Base-by-base conservation (phyloP, 2,113 vertebrate species). In the Tychaedon coryphoeus region DNA sequence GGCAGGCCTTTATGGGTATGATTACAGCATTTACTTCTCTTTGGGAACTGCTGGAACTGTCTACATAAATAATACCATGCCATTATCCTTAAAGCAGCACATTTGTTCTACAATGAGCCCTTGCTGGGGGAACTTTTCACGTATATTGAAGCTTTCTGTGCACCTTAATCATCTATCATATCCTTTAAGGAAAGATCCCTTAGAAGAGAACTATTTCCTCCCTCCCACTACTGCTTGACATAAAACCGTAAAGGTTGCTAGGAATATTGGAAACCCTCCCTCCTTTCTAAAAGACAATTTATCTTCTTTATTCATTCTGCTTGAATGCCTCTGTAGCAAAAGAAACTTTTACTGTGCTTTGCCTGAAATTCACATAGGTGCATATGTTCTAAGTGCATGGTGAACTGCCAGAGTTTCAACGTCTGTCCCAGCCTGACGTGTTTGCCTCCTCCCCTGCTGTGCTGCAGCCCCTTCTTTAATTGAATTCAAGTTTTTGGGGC, bases 41-140 rank as follows among this genome's bases (percentile, higher is more conserved):
- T 95, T 90, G 91, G 88, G 70, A 94, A 89, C 95, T 95, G 95
- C 92, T 92, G 80, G 73, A 94, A 93, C 91, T 95, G 96, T 96
- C 95, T 96, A 82, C 86, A 94, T 96, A 96, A 97, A 97, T 97
- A 97, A 97, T 96, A 95, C 83, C 73, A 43, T 94, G 92, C 84
- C 93, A 95, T 97, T 96, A 91, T 87, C 91, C 89, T 94, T 96
- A 97, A 93, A 97, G 95, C 86, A 87, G 93, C 84, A 89, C 93
- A 95, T 97, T 96, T 95, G 84, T 97, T 97, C 94, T 82, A 94
- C 91, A 96, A 66, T n/a, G 93, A 93, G 86, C 76, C 60, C 86
- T 95, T 92, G 72, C 80, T 47, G 66, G 71, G 76, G 90, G 89
- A 96, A 76, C 86, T 85, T 93, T 56, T 84, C 84, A 82, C 6